Conservation (phyloP, 2,113 vertebrate genomes). For the Podilymbus podiceps region DNA sequence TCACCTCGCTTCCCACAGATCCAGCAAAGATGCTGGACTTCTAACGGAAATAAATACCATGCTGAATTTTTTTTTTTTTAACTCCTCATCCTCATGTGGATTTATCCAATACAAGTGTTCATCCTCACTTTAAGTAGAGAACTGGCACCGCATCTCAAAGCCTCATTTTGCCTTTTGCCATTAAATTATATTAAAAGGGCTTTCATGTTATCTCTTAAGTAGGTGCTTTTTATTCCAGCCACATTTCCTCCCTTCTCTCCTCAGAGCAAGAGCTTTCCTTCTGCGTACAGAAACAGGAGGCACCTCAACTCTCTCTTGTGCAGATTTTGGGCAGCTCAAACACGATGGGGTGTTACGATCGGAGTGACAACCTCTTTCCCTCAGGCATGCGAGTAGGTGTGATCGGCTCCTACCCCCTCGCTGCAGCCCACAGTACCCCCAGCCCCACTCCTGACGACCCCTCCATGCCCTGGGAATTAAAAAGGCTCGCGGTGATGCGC, state of each 20-base stretch:
- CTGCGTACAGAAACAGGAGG: neutral
- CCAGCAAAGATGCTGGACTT: neutral
- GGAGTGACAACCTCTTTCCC: neutral
- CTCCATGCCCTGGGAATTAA: neutral
- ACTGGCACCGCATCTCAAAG: accelerated
- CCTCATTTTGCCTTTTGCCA: slow-evolving; percentile 20
- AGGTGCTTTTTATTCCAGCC: slow-evolving; percentile 43
- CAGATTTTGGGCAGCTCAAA: neutral
- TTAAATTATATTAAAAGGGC: slow-evolving; percentile 33
- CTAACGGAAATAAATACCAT: neutral
- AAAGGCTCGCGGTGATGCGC: accelerated
- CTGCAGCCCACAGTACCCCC: neutral
- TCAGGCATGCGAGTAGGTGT: accelerated
- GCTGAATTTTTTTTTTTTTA: neutral
- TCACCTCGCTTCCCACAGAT: neutral
- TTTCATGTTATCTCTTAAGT: slow-evolving; percentile 25
- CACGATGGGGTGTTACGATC: accelerated
- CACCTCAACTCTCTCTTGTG: accelerated
- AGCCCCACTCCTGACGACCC: no score
- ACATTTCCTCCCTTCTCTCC: neutral
- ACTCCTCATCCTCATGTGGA: neutral
- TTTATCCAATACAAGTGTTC: neutral
- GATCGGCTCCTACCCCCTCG: neutral
- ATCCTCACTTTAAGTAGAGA: neutral
- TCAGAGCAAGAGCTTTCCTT: neutral